phyloP scores from a whole-genome alignment of 2,888 invertebrate genomes.

The Dyspetes luteomarginatus region DNA sequence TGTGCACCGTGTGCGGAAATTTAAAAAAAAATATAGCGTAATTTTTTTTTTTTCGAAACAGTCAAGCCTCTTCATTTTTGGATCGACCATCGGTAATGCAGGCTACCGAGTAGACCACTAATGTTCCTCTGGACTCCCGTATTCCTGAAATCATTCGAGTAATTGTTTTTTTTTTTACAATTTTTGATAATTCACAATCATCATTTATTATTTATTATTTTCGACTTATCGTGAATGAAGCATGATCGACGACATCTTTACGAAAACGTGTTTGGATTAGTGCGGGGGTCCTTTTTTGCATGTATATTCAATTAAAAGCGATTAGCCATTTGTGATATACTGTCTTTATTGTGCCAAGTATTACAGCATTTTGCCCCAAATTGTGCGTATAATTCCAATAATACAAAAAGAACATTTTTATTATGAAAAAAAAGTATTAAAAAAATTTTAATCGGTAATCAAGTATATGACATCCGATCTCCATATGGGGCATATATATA shows the following conservation, averaged over 20 bases:
- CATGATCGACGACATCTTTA: conserved; percentile 13
- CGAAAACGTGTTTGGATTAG: conserved; percentile 1
- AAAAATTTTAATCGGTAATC: background rate
- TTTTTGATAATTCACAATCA: too few species aligned
- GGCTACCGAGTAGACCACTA: conserved; percentile 21
- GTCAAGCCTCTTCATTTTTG: conserved; percentile 23
- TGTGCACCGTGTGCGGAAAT: background rate
- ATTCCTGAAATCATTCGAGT: conserved; percentile 57
- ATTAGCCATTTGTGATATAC: conserved; percentile 32
- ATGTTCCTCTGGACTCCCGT: conserved; percentile 52
- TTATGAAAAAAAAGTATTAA: background rate
- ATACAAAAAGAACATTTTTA: background rate
- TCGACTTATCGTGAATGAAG: background rate
- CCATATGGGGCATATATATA: too few species aligned
- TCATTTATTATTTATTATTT: background rate
- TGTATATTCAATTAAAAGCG: conserved; percentile 35
- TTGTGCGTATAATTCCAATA: conserved; percentile 41
- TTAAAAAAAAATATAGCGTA: conserved; percentile 6
- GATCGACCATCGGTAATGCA: conserved; percentile 15
- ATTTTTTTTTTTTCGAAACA: conserved; percentile 19
- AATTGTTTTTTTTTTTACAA: conserved; percentile 32
- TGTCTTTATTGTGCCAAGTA: conserved; percentile 58
- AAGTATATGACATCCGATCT: background rate
- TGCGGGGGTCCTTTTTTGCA: conserved; percentile 12
- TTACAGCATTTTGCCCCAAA: conserved; percentile 53